Evolutionary conservation across 92 coral and sea anemone genomes (phyloP), one percentile per base, ranked within the genome.

Genomic region (Palythoa grandiflora): DNA sequence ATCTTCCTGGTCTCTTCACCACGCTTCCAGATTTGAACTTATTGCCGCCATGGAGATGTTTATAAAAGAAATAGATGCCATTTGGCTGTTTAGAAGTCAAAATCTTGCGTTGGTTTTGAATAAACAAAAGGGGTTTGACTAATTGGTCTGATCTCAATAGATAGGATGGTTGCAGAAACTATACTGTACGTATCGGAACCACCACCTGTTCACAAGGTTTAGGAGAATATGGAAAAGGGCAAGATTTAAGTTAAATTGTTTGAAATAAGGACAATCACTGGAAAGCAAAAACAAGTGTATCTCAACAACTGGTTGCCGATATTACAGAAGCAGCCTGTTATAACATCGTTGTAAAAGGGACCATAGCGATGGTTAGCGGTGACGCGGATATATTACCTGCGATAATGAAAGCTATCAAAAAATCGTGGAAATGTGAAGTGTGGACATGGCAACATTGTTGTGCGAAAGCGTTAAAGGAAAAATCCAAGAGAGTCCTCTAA

Each of bases 321-420:
- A 63, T 90, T 1, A 90, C 90, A 44, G 77, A 68, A 5, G 61
- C 77, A 1, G 92, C 80, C 16, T 90, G 83, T 37, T 87, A 63
- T 74, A 35, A 40, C 17, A 75, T 83, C 36, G 38, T 79, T 16
- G 38, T 51, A 39, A 86, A 86, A 50, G 92, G 92, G 50, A 86
- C 84, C 40, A 79, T 90, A 57, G 78, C 36, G 11, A 66, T 90
- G 6, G 88, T 90, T 12, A 79, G 90, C 61, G 93, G 93, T 8
- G 93, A 90, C 55, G 93, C 93, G 73, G 93, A 90, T 16, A 66
- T 90, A 28, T 75, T 90, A 40, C 93, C 93, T 2, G 90, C 93
- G 11, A 81, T 90, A 21, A 65, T 65, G 15, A 89, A 63, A 14
- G 77, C 84, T 1, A 14, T 90, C 53, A 54, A 51, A 10, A 73